Base-by-base conservation (phyloP, 2,113 vertebrate species). In the Octodon degus region DNA sequence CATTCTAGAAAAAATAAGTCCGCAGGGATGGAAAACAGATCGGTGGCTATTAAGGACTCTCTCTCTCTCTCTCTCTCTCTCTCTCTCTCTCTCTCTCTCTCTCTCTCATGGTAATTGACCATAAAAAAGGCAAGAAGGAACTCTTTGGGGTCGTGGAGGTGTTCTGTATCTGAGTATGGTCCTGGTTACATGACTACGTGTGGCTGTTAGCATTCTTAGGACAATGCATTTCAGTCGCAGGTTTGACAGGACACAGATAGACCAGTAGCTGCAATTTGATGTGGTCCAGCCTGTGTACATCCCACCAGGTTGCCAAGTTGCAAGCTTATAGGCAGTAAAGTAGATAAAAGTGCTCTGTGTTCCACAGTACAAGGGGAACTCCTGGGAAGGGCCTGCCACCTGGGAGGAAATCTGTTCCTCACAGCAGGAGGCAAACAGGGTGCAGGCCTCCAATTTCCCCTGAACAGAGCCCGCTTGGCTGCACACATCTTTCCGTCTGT, bases 321-420 rank as follows among this genome's bases (percentile, higher is more conserved):
- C 25, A 67, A 77, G 60, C 47, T 34, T 47, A 34, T 14, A 4
- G 34, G 47, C n/a, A n/a, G 4, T 37, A 10, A 74, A 1, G 7
- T 3, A 9, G 60, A 63, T 47, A 70, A 81, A 32, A 47, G 60
- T 2, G 53, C 34, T 82, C 9, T 40, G 53, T 13, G 7, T 34
- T 72, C 43, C 12, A 0, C 22, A 3, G 53, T 11, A 12, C 4
- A 27, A 37, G 67, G 24, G 60, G 5, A 43, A 58, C 5, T 74
- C 19, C 1, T 16, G 27, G 37, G 30, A 5, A 10, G 62, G 62
- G 14, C 22, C 40, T 2, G 3, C 1, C 1, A 7, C 40, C 68
- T 32, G 43, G 81, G 27, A 20, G 62, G 53, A 60, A 22, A 16
- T 76, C 55, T 90, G 72, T 34, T 81, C 68, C 5, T 30, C 27